Base-by-base conservation (phyloP, 2,797 vertebrate genomes). In the Takifugu rubripes region DNA sequence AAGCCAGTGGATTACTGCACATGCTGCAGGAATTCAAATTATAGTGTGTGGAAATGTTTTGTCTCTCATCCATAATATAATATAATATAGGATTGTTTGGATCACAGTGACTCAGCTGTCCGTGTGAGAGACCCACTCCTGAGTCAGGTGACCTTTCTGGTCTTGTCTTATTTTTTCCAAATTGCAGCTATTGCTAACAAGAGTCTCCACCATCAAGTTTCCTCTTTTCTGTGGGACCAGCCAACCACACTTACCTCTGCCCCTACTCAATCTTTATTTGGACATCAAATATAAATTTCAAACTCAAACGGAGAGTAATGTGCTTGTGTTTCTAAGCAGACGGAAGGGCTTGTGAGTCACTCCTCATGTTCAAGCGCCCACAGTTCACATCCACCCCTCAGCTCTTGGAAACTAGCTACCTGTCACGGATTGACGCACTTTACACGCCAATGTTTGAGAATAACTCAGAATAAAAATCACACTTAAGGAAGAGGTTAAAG, bases 391-490 rank as follows among this genome's bases (percentile, higher is more conserved):
- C 56, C 50, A 63, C 52, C 46, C 44, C 25, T 49, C 24, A 52
- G 33, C 59, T 42, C 54, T 36, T 9, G 16, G 42, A 72, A 68
- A 74, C 54, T 48, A 24, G 47, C 60, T 17, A 47, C 43, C 51
- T 66, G 53, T 60, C 42, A 52, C 21, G n/a, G 57, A 47, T 21
- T 70, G 71, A 79, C 21, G 53, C 48, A 75, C 46, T 81, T 71
- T 52, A 71, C 72, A 77, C 59, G 63, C 49, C 25, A 50, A 42
- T 59, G 67, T 75, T 75, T 68, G 65, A 66, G 49, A 62, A 66
- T 64, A 68, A 80, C 61, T 25, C 33, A 47, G 15, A 52, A 77
- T 74, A 68, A 45, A 77, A 54, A 71, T 76, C 70, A 56, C 6
- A 56, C 25, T 31, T 58, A 53, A 36, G 53, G 26, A 58, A 8